Base-by-base conservation (phyloP, 1,140 invertebrate genomes). In the Brachionus rubens region DNA sequence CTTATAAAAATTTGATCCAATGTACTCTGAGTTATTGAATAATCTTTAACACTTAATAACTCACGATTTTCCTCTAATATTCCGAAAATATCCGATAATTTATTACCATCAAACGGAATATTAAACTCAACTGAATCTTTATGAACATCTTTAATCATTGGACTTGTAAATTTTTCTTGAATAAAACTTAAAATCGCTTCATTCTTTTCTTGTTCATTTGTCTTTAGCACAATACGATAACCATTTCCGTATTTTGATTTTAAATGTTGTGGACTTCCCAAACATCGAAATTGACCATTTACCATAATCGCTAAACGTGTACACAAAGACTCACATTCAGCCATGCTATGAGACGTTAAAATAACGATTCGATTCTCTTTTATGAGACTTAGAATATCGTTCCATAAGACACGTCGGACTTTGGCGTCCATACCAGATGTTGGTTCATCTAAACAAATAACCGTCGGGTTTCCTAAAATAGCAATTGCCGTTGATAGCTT, bases 51-150 rank as follows among this genome's bases (percentile, higher is more conserved):
- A n/a, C 80, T 48, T 41, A 84, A 79, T 33, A 78, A 50, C 21
- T 79, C 30, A 76, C 82, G 82, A 30, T 81, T 81, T 21, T 77
- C 75, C 76, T 84, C 83, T 62, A 87, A 80, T 28, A 80, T 78
- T 4, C 80, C 79, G 78, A 87, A 87, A 6, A 87, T 78, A 7
- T 48, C 6, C 5, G 43, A 79, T 28, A 72, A 76, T 40, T 43
- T 62, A 16, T 72, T 77, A 28, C 77, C 75, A 1, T 78, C 77
- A 2, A 80, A 80, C 12, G 79, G 77, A 1, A 84, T 78, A 80
- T 91, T 91, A 80, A 91, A 92, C 28, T 90, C 90, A 41, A 91
- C 82, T 79, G 91, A 88, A 78, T 90, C 90, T 78, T 90, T 87
- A 81, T 91, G 89, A 41, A 88, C 86, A 82, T 91, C 90, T 77